Evolutionary conservation across 2,888 invertebrate genomes (phyloP).

Genomic region (Cantharis flavilabris): DNA sequence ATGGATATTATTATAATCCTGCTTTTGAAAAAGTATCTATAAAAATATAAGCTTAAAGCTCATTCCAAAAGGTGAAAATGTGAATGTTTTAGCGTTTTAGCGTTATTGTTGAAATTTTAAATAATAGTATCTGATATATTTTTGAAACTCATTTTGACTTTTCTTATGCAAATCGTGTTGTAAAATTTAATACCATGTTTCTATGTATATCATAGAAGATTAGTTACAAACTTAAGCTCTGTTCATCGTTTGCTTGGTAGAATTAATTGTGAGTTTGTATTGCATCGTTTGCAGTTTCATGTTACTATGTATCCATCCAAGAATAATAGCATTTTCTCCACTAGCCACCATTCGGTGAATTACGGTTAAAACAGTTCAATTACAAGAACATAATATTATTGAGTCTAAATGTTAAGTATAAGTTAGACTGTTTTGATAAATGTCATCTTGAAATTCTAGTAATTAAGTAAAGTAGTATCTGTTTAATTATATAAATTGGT

Average conservation of each 20-base stretch:
- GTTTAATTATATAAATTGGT: too few species aligned
- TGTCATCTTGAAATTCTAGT: not conserved
- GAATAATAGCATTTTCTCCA: not conserved
- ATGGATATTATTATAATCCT: too few species aligned
- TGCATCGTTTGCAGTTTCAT: not conserved
- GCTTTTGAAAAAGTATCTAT: too few species aligned
- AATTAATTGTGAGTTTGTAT: not conserved
- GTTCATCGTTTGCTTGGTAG: not conserved
- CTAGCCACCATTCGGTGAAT: not conserved
- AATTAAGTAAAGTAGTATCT: too few species aligned
- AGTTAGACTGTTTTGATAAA: not conserved
- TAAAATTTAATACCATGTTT: not conserved
- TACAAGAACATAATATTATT: not conserved
- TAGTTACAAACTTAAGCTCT: not conserved
- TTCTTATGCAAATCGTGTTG: not conserved
- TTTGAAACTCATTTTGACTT: not conserved
- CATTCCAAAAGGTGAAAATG: too few species aligned
- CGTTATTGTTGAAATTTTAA: not conserved
- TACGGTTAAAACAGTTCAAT: not conserved
- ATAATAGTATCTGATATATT: not conserved
- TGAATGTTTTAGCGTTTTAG: not conserved
- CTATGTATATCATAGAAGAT: not conserved
- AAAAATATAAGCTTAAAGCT: too few species aligned
- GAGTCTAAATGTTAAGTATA: not conserved
- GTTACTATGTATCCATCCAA: not conserved